Percentiles rank a stretch among this genome's conserved stretches.
Evolutionary conservation across 1,140 invertebrate genomes (phyloP).

Genomic region (Drosophila kanapiae): DNA sequence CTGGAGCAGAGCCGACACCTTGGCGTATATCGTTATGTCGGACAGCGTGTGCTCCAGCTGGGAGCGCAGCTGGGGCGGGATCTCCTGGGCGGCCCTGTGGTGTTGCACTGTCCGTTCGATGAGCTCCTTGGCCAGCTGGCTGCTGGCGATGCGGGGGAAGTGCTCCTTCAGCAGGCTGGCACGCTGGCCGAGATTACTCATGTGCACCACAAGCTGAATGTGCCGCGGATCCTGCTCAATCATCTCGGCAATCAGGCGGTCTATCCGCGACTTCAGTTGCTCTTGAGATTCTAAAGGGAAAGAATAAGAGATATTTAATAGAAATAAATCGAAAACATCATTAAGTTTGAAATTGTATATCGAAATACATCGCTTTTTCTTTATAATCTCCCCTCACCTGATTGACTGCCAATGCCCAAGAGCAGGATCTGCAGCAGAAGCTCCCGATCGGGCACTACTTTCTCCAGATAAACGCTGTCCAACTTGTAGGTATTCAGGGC

Average conservation of each 20-base stretch:
- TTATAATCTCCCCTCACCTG: slow-evolving; percentile 26
- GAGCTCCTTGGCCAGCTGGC: slow-evolving; percentile 70
- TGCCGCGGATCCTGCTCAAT: slow-evolving; percentile 65
- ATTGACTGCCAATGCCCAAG: slow-evolving; percentile 53
- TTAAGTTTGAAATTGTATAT: too few species aligned
- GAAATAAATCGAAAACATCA: too few species aligned
- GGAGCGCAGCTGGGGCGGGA: slow-evolving; percentile 67
- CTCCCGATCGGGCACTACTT: slow-evolving; percentile 17
- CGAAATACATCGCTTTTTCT: too few species aligned
- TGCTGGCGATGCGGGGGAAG: slow-evolving; percentile 73
- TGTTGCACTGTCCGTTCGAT: slow-evolving; percentile 75
- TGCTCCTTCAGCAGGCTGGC: slow-evolving; percentile 82
- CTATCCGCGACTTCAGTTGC: slow-evolving; percentile 21
- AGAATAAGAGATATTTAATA: background rate
- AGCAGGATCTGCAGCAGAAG: slow-evolving; percentile 60
- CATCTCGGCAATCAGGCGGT: slow-evolving; percentile 49
- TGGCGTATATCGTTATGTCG: slow-evolving; percentile 86
- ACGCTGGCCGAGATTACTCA: slow-evolving; percentile 71
- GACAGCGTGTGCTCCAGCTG: slow-evolving; percentile 84
- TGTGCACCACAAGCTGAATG: slow-evolving; percentile 57
- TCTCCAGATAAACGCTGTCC: slow-evolving; percentile 32
- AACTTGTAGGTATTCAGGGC: slow-evolving; percentile 85
- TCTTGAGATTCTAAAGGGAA: slow-evolving; percentile 21
- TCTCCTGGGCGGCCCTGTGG: slow-evolving; percentile 44
- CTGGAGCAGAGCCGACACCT: slow-evolving; percentile 81